These are phyloP conservation scores for Auanema freiburgensis DNA, from an alignment of 2,888 invertebrate species.

Conservation along the genomic window DNA sequence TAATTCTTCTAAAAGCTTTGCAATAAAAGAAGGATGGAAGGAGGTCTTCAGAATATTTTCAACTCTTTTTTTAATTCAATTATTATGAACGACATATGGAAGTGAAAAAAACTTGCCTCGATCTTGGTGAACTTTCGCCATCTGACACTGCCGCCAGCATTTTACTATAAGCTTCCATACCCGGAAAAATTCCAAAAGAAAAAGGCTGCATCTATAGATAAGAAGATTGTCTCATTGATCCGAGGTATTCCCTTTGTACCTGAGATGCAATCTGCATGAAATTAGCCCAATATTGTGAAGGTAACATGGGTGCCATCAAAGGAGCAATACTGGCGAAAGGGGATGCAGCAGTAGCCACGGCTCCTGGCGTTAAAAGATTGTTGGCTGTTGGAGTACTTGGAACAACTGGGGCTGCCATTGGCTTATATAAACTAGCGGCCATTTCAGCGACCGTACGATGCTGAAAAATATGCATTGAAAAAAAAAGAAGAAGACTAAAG, in stretches of 20 bases:
- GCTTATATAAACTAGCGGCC: too few relatives aligned
- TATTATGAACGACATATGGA: background rate
- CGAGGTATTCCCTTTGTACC: conserved; percentile 10
- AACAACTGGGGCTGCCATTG: too few relatives aligned
- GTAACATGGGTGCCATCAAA: conserved; percentile 17
- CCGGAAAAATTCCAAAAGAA: conserved; percentile 27
- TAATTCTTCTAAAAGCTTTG: too few relatives aligned
- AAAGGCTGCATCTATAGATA: conserved; percentile 44
- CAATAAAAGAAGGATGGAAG: too few relatives aligned
- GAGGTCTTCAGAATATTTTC: too few relatives aligned
- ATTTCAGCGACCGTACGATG: conserved; percentile 2
- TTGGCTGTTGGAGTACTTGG: too few relatives aligned
- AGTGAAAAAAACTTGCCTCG: conserved; percentile 17
- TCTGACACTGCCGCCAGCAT: conserved; percentile 30
- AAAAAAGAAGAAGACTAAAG: background rate
- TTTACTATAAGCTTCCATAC: conserved; percentile 19
- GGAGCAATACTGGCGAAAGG: background rate
- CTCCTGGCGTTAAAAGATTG: too few relatives aligned
- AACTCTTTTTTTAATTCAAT: too few relatives aligned
- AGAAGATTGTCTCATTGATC: conserved; percentile 43
- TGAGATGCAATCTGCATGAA: conserved; percentile 34
- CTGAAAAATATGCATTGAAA: background rate
- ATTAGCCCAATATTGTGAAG: conserved; percentile 32
- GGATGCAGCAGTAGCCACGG: conserved; percentile 12
- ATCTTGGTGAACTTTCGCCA: conserved; percentile 47